A percentile compares a stretch with the other conserved stretches of the same genome.
These are phyloP conservation scores for Blennius ocellaris DNA, from an alignment of 2,113 vertebrate species.

Conservation along the genomic window DNA sequence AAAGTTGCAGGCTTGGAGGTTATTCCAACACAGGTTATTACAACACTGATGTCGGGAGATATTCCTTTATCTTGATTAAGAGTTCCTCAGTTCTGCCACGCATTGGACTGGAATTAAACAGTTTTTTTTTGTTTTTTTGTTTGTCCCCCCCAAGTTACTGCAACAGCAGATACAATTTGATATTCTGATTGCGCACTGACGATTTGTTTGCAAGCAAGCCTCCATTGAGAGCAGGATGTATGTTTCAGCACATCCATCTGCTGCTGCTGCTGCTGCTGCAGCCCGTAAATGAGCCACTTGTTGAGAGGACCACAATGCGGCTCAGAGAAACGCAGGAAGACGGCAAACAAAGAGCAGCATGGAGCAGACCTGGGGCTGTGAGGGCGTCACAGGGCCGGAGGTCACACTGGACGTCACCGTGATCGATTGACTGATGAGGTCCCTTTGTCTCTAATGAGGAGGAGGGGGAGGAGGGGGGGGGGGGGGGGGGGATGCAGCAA, in stretches of 20 bases:
- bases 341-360: slow-evolving; percentile 69
- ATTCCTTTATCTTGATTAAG: slow-evolving; percentile 1
- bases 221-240: slow-evolving; percentile 67
- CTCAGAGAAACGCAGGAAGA: slow-evolving; percentile 78
- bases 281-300: slow-evolving; percentile 68
- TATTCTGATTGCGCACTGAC: neutral
- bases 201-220: slow-evolving; percentile 23
- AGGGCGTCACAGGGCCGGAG: slow-evolving; percentile 34
- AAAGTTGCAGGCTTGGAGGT: neutral
- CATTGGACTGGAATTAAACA: neutral
- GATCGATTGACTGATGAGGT: slow-evolving; percentile 54
- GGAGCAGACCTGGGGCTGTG: slow-evolving; percentile 51
- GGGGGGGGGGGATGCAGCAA: slow-evolving; percentile 7
- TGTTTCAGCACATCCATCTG: slow-evolving; percentile 63
- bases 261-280: slow-evolving; percentile 14
- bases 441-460: slow-evolving; percentile 47
- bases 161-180: neutral
- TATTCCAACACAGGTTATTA: neutral
- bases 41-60: neutral
- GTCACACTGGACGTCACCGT: slow-evolving; percentile 47
- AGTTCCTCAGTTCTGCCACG: neutral
- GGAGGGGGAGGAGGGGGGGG: slow-evolving; percentile 7
- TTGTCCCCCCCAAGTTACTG: neutral
- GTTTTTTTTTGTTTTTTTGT: neutral
- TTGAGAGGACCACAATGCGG: slow-evolving; percentile 77